Base-by-base conservation (phyloP, 2,113 vertebrate species). In the Murina feae region DNA sequence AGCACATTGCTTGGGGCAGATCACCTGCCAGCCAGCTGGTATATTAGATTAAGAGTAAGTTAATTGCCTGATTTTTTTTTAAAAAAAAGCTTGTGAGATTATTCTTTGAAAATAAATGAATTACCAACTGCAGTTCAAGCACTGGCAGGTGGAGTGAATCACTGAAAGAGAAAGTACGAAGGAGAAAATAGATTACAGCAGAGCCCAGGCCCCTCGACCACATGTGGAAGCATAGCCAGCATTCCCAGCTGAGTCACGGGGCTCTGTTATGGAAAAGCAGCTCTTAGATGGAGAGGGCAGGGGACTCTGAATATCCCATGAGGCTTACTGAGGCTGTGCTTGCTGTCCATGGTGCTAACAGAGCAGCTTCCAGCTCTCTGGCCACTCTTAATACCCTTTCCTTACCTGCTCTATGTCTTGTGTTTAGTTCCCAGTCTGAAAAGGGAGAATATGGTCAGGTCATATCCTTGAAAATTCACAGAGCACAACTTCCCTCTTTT, bases 61-160 rank as follows among this genome's bases (percentile, higher is more conserved):
- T 69, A 74, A 84, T 82, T 90, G 51, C 44, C 28, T 90, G 37
- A 16, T 47, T 90, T 88, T 58, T 11, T 23, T 25, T 25, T 8
- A 10, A 23, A 42, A 83, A 87, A 65, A 82, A 90, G 78, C 60
- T 84, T 88, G 28, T 85, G 66, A 94, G 74, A 58, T 80, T 87
- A 78, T 81, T 90, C 21, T 97, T 90, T 80, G 78, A 75, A 85
- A 95, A 86, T 44, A 86, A 92, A 63, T 39, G 58, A 88, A 44
- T 42, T 88, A 39, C 11, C 37, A 68, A 65, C 37, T 58, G n/a
- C 4, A 68, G 20, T 75, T 94, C 37, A 81, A 66, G 37, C 76
- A 21, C 89, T 63, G 47, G 69, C 82, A 81, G 78, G 58, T 81
- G 47, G 23, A 74, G 55, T 76, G 55, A 91, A 63, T 90, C 51